Conservation (phyloP, 2,113 vertebrate species). For the Psittacus erithacus region DNA sequence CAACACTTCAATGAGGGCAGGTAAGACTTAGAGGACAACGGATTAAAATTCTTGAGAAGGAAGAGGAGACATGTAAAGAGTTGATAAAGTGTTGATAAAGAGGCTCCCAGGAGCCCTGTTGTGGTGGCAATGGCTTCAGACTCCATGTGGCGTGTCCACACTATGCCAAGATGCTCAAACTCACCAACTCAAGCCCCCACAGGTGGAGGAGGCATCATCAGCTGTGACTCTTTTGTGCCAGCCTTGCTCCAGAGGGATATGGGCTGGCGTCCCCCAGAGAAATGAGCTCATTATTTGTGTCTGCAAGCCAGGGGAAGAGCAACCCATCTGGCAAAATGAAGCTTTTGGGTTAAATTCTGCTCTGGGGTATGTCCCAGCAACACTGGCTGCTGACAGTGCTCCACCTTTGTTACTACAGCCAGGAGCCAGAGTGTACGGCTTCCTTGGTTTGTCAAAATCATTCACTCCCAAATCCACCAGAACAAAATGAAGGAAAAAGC, state of each 20-base stretch:
- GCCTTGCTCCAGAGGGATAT: not conserved
- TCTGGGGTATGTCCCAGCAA: not conserved
- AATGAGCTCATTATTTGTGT: not conserved
- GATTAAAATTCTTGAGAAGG: not conserved
- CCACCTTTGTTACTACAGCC: fast-evolving
- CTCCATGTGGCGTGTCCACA: fast-evolving
- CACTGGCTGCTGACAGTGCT: not conserved
- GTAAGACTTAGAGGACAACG: not conserved
- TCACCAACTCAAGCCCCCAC: fast-evolving
- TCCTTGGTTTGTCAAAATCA: not conserved
- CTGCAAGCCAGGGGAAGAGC: not conserved
- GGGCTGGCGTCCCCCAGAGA: not conserved
- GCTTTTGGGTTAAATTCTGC: conserved; percentile 14
- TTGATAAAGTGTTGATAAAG: not conserved
- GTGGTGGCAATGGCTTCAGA: fast-evolving
- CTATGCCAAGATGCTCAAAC: not conserved
- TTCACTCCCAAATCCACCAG: not conserved
- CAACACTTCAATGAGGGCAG: fast-evolving
- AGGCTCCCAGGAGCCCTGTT: not conserved
- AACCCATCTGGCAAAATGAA: conserved; percentile 13
- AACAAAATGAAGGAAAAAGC: not conserved
- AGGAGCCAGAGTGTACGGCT: fast-evolving
- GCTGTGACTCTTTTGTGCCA: not conserved
- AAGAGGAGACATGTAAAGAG: not conserved
- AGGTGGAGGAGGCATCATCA: not conserved